Evolutionary conservation across 1,140 invertebrate species (phyloP).

Genomic region (Dendroctonus ponderosae): DNA sequence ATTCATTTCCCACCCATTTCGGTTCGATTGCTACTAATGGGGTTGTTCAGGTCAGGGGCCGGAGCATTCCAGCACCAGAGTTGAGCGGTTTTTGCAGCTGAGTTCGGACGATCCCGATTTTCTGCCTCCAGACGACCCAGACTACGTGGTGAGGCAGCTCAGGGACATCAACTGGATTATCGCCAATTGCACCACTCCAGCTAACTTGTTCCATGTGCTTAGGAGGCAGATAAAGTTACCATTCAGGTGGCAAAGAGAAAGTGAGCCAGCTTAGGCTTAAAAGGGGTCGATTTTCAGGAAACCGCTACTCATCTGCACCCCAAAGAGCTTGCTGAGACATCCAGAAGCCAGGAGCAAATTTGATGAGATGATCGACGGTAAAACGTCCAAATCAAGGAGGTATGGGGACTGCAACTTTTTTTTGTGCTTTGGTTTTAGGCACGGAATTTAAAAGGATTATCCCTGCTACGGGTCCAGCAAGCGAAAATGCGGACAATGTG

Average conservation of each 20-base stretch:
- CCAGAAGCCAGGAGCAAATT: conserved; percentile 69
- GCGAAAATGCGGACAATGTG: conserved; percentile 59
- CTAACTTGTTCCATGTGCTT: conserved; percentile 83
- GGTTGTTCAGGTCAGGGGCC: conserved; percentile 60
- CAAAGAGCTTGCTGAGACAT: conserved; percentile 75
- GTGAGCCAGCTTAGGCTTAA: background rate
- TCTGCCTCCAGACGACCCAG: conserved; percentile 50
- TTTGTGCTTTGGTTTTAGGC: conserved; percentile 39
- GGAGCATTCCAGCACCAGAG: conserved; percentile 78
- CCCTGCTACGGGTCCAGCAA: conserved; percentile 58
- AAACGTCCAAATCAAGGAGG: background rate
- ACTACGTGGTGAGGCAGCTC: conserved; percentile 74
- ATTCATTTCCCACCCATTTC: conserved; percentile 39
- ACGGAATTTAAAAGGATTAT: conserved; percentile 57
- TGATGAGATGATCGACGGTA: conserved; percentile 63
- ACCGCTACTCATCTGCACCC: conserved; percentile 77
- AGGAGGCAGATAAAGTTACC: conserved; percentile 78
- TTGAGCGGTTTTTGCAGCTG: conserved; percentile 81
- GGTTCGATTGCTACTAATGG: too few species aligned
- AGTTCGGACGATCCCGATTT: conserved; percentile 70
- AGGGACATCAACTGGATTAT: conserved; percentile 79
- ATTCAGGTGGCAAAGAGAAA: conserved; percentile 52
- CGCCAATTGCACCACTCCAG: conserved; percentile 81
- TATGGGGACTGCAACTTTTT: background rate
- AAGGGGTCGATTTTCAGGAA: conserved; percentile 55